Evolutionary conservation across 1,140 invertebrate genomes (phyloP), one percentile per base, ranked within the genome.

Genomic region (Drosophila sucinea): DNA sequence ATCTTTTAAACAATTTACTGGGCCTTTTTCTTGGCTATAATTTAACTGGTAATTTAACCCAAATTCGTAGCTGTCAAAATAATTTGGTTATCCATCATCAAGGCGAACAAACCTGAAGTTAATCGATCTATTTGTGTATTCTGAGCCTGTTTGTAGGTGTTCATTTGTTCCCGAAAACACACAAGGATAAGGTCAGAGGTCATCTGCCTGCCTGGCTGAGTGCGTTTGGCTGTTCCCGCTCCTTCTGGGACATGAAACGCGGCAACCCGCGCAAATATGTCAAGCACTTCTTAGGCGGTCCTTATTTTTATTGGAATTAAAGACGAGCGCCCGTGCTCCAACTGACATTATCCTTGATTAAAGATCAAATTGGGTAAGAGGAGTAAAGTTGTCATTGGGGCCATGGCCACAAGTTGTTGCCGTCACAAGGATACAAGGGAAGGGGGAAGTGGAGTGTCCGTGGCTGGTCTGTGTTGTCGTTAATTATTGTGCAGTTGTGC

Each of bases 401-500:
- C 8, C 44, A 51, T 51, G 44, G 44, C 6, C 44, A 51, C 44
- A 25, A 51, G 61, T n/a, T 17, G 17, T 38, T 11, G 35, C 4
- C 11, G 10, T 11, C 35, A 17, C 11, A 27, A 51, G 38, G 41
- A 61, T 4, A 38, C n/a, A n/a, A 10, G 3, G 11, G 11, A 40
- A 11, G 11, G 8, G 35, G 44, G 44, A 51, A 51, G 23, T 10
- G 44, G 27, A 51, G 23, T 10, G 6, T 23, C 27, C 80, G 65
- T 61, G 74, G 51, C 75, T 79, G 35, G 10, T 73, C 57, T 75
- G 38, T 72, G 68, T 54, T 83, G 76, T 64, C 73, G 79, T 83
- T 87, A 86, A 86, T 86, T 86, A 87, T 87, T 60, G 69, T 60
- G 71, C 60, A 67, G 75, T 60, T 67, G 63, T 83, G 69, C 82